Evolutionary conservation across 1,140 invertebrate genomes (phyloP).

Genomic region (Leptopilina clavipes): DNA sequence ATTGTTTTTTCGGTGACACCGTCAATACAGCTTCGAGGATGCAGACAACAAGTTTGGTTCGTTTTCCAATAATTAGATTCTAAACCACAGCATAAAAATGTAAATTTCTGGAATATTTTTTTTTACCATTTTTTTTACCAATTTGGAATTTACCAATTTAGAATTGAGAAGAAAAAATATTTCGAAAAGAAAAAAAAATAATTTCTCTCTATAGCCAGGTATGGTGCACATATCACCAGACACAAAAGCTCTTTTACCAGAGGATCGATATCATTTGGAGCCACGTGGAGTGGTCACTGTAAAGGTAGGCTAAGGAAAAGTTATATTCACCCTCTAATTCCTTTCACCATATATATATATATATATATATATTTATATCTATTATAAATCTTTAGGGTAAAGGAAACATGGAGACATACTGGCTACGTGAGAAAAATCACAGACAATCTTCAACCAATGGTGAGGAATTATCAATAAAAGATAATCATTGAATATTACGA

Average conservation of each 20-base stretch:
- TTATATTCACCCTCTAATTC: conserved; percentile 12
- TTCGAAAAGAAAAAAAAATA: background rate
- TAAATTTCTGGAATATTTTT: too few species aligned
- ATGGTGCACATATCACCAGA: conserved; percentile 84
- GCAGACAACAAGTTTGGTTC: conserved; percentile 85
- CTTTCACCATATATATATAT: background rate
- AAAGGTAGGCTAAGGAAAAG: conserved; percentile 78
- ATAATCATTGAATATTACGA: conserved; percentile 39
- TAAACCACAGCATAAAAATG: too few species aligned
- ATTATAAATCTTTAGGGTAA: conserved; percentile 80
- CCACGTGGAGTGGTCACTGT: conserved; percentile 82
- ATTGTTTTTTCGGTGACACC: conserved; percentile 91
- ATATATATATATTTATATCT: too few species aligned
- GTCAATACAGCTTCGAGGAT: conserved; percentile 91
- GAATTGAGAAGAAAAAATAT: background rate
- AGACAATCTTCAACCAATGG: conserved; percentile 27
- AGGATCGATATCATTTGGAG: conserved; percentile 78
- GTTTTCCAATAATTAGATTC: conserved; percentile 38
- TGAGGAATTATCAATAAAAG: conserved; percentile 29
- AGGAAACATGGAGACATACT: conserved; percentile 90
- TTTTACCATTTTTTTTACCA: background rate
- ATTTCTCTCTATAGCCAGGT: conserved; percentile 74
- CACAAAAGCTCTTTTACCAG: conserved; percentile 79
- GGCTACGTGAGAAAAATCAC: conserved; percentile 79
- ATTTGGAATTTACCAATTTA: background rate